Conservation (phyloP, 1,140 invertebrate genomes). For the Drosophila teissieri region DNA sequence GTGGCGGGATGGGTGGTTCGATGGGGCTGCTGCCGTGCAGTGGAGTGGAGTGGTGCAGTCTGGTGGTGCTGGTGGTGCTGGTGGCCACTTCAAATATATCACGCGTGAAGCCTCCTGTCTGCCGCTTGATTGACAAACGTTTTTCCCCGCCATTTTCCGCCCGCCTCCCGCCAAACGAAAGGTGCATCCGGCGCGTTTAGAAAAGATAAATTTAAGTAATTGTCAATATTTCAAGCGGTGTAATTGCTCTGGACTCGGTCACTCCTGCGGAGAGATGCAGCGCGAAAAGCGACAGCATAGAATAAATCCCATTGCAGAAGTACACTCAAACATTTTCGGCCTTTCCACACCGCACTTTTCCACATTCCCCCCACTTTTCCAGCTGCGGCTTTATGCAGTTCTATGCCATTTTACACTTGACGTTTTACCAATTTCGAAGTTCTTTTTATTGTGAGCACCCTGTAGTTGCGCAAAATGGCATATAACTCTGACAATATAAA, state of each 20-base stretch:
- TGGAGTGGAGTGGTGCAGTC: not conserved
- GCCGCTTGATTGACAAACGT: conserved; percentile 75
- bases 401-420: conserved; percentile 72
- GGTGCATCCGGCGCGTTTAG: conserved; percentile 73
- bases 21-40: not conserved
- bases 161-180: conserved; percentile 19
- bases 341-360: conserved; percentile 1
- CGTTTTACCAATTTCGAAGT: conserved; percentile 76
- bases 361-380: conserved; percentile 28
- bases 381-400: conserved; percentile 73
- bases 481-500: not conserved
- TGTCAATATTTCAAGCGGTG: conserved; percentile 80
- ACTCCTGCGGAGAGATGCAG: conserved; percentile 37
- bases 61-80: conserved; percentile 13
- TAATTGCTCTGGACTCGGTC: conserved; percentile 68
- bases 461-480: not conserved
- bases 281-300: conserved; percentile 35
- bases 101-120: conserved; percentile 70
- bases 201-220: conserved; percentile 83
- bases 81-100: conserved; percentile 79
- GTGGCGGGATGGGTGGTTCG: conserved; percentile 11
- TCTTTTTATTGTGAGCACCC: conserved; percentile 37
- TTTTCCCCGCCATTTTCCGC: conserved; percentile 1
- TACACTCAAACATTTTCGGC: conserved; percentile 50
- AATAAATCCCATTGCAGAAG: conserved; percentile 63